Conservation (phyloP, 2,113 vertebrate species). For the Chiloscyllium plagiosum region DNA sequence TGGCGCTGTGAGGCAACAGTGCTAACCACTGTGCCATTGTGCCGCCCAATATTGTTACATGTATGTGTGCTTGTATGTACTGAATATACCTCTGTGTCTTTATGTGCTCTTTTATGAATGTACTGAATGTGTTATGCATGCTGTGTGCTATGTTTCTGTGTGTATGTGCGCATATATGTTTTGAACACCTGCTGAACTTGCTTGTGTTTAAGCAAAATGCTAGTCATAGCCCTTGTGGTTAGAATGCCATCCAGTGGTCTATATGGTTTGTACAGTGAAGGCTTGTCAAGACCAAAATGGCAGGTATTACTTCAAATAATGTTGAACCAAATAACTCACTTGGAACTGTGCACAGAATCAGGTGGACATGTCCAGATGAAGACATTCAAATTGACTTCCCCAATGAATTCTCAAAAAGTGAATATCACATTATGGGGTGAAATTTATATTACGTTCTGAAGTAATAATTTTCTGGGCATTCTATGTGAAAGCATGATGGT, state of each 20-base stretch:
- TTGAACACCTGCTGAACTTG: neutral
- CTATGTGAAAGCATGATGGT: no score
- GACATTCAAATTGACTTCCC: neutral
- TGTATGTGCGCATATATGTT: neutral
- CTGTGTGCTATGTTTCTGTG: neutral
- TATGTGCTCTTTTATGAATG: neutral
- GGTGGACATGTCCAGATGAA: neutral
- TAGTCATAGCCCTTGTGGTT: neutral
- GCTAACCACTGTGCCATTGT: no score
- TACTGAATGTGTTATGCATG: neutral
- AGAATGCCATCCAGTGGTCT: neutral
- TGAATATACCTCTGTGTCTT: neutral
- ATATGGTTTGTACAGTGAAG: neutral
- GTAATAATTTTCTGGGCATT: no score
- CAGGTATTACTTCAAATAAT: neutral
- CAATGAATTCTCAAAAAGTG: no score
- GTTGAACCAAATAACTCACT: neutral
- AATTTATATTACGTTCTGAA: no score
- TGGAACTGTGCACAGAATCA: neutral
- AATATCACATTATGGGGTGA: no score
- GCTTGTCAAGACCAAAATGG: neutral
- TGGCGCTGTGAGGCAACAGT: no score
- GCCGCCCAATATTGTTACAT: neutral
- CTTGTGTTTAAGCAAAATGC: neutral
- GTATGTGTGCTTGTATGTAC: neutral